Evolutionary conservation across 2,113 vertebrate species (phyloP), one percentile per base, ranked within the genome.

Genomic region (Willisornis vidua): DNA sequence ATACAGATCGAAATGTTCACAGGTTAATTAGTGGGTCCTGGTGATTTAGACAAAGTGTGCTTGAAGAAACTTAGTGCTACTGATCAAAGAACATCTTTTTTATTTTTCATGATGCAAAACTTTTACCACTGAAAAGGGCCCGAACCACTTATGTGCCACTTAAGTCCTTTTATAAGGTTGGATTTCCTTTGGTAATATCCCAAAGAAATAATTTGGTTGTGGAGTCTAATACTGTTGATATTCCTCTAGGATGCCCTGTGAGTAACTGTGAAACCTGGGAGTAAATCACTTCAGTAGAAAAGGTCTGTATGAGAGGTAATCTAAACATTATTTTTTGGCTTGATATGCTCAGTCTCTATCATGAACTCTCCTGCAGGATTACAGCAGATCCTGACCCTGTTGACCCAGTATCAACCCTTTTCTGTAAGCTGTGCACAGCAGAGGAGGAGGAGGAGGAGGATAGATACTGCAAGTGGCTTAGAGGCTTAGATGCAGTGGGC

Each of bases 371-470:
- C 81, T 90, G 61, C 58, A 80, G 88, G 89, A 97, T 96, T 97
- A 95, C 63, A 94, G 65, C 65, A 59, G 94, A 97, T 83, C 74
- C 87, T 95, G 93, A 97, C 71, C 83, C 68, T 67, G 12, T 80
- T 96, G 94, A 97, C 95, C 90, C 80, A 63, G 77, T 91, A 94
- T 90, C 92, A 97, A 54, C 86, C 66, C 73, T 94, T 66, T 84
- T 78, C 79, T 90, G n/a, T 93, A 43, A 94, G 80, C 86, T 66
- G 45, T 58, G 37, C 48, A 41, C 33, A 31, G 91, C 43, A 72
- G 84, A 97, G 62, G 29, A 81, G 62, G 73, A 75, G 58, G 57
- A 95, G 58, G 63, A 95, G 58, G 63, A 70, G 63, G 86, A 85
- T 11, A 88, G 68, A 91, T 39, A 75, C 87, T 68, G 59, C 7